phyloP scores from a whole-genome alignment of 2,888 invertebrate species.

The Eulithis prunata region DNA sequence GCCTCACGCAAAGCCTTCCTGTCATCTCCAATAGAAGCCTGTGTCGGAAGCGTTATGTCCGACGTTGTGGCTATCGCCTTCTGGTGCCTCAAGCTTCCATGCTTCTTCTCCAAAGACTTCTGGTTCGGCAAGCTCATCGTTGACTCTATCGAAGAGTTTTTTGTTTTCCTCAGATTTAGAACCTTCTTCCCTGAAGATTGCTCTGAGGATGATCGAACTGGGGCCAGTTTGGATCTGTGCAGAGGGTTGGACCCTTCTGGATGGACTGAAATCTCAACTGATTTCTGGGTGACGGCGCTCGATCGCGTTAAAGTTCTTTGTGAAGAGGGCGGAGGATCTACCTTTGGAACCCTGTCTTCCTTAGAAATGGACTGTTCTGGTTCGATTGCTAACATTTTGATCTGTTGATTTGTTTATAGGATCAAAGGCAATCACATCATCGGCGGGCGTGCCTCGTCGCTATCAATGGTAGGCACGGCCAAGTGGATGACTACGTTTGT shows the following conservation, averaged over 20 bases:
- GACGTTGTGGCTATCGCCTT: slow-evolving; percentile 85
- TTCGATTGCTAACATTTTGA: slow-evolving; percentile 78
- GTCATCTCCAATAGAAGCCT: slow-evolving; percentile 81
- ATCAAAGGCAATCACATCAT: slow-evolving; percentile 65
- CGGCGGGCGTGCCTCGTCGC: slow-evolving; percentile 78
- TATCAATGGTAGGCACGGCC: slow-evolving; percentile 76
- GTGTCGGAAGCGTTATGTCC: slow-evolving; percentile 81
- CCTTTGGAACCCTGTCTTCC: slow-evolving; percentile 68
- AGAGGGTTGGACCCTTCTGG: slow-evolving; percentile 76
- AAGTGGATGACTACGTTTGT: slow-evolving; percentile 69
- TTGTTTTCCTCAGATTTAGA: slow-evolving; percentile 76
- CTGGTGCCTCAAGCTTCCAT: slow-evolving; percentile 84
- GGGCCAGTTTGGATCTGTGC: slow-evolving; percentile 77
- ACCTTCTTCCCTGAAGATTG: slow-evolving; percentile 76
- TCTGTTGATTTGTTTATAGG: slow-evolving; percentile 15
- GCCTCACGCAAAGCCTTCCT: slow-evolving; percentile 89
- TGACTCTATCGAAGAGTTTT: slow-evolving; percentile 81
- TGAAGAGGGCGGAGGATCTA: slow-evolving; percentile 59
- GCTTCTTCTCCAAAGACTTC: slow-evolving; percentile 81
- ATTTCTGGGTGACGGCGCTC: slow-evolving; percentile 86
- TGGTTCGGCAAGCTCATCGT: slow-evolving; percentile 82
- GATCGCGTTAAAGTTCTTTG: slow-evolving; percentile 83
- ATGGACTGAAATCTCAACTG: slow-evolving; percentile 83
- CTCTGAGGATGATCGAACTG: slow-evolving; percentile 77
- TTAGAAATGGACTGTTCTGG: slow-evolving; percentile 70